These are phyloP conservation scores for Cephus spinipes DNA, from an alignment of 2,888 invertebrate species.

Conservation along the genomic window DNA sequence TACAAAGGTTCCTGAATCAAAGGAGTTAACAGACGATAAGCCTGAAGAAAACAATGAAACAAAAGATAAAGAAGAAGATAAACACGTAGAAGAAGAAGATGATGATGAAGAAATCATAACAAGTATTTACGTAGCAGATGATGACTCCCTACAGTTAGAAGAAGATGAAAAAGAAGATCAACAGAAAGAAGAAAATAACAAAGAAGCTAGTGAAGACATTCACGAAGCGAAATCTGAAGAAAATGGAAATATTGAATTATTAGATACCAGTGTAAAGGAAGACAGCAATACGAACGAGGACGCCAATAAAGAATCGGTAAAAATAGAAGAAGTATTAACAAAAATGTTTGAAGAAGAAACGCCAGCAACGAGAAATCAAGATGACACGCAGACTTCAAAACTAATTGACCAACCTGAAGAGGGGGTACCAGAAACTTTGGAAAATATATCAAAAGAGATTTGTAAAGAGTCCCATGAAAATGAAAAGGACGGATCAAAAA, in stretches of 20 bases:
- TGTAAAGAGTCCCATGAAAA: constrained; percentile 2
- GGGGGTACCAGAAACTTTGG: constrained; percentile 38
- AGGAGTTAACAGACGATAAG: constrained; percentile 1
- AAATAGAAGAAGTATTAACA: not conserved
- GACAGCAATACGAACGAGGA: not conserved
- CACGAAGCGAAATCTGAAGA: not conserved
- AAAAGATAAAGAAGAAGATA: not conserved
- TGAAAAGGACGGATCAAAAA: not conserved
- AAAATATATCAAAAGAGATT: constrained; percentile 47
- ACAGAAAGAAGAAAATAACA: not conserved
- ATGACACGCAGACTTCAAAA: constrained; percentile 29
- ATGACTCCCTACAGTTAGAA: not conserved
- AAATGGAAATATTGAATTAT: not conserved
- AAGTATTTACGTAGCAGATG: not conserved
- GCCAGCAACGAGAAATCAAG: not conserved
- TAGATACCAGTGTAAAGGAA: not conserved
- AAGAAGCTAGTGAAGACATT: not conserved
- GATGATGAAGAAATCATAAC: not conserved
- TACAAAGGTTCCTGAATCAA: not conserved
- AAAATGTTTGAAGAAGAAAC: not conserved
- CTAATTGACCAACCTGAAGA: constrained; percentile 25
- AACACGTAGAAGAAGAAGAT: not conserved
- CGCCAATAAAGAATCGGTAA: not conserved
- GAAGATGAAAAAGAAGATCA: not conserved
- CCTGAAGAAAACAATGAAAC: not conserved